phyloP scores from a whole-genome alignment of 2,888 invertebrate genomes.

The Melieria crassipennis region DNA sequence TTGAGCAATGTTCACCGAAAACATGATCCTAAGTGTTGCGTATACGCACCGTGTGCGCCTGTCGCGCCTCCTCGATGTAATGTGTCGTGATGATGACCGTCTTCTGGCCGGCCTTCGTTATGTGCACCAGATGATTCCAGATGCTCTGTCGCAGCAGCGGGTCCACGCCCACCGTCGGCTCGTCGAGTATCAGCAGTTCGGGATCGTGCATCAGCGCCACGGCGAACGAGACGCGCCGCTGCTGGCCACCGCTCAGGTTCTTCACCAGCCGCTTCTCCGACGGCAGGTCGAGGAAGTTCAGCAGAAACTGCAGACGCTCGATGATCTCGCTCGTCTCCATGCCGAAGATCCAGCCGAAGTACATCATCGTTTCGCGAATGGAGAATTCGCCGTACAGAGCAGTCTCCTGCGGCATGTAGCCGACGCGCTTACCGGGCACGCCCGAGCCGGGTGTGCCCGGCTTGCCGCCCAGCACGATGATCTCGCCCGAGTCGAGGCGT shows the following conservation, averaged over 20 bases:
- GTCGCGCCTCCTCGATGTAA: conserved; percentile 95
- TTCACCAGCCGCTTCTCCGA: conserved; percentile 83
- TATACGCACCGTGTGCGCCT: conserved; percentile 82
- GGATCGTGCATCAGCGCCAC: conserved; percentile 94
- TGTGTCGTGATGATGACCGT: conserved; percentile 94
- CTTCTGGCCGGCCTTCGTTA: conserved; percentile 88
- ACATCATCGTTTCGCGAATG: conserved; percentile 94
- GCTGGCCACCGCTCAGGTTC: conserved; percentile 89
- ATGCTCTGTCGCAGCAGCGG: conserved; percentile 90
- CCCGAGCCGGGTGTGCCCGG: conserved; percentile 91
- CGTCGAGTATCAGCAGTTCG: conserved; percentile 88
- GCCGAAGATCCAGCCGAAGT: conserved; percentile 95
- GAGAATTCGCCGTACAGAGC: conserved; percentile 92
- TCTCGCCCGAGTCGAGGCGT: conserved; percentile 85
- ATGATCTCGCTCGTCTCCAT: conserved; percentile 86
- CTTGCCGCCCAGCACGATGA: conserved; percentile 88
- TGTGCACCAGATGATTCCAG: conserved; percentile 92
- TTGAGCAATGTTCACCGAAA: background rate
- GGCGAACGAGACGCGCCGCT: conserved; percentile 90
- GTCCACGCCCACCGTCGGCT: conserved; percentile 94
- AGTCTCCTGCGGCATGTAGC: conserved; percentile 96
- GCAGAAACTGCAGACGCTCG: conserved; percentile 83
- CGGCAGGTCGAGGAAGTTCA: conserved; percentile 91
- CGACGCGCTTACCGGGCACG: conserved; percentile 93
- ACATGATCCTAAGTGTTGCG: background rate